Evolutionary conservation across 92 coral and sea anemone genomes (phyloP), one percentile per base, ranked within the genome.

Genomic region (Parazoanthus swiftii): DNA sequence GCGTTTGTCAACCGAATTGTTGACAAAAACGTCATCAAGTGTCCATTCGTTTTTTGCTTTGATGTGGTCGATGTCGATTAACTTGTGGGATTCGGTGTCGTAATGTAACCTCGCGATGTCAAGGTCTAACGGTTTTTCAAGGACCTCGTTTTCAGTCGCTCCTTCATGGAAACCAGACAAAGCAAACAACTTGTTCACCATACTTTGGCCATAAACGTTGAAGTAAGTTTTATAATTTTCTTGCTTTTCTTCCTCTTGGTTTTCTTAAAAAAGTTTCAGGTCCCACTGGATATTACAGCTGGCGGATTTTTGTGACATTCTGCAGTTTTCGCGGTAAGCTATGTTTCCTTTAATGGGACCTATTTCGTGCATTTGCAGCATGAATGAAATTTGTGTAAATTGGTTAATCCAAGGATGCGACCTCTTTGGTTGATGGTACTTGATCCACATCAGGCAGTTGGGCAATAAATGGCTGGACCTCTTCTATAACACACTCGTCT

Each of bases 361-460:
- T 89, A 89, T 83, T 90, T 91, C 37, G 70, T 51, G 85, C 96
- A 93, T 63, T 74, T 50, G 85, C 88, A 81, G 88, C 94, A 93
- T 79, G 91, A 83, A 42, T 76, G 76, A 94, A 82, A 83, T 78
- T 88, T 93, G 83, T 76, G 80, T 39, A 87, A 74, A 76, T 46
- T 89, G 84, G 46, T 82, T 59, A 91, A 73, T 83, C 92, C 93
- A 42, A 91, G 65, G 54, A 89, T 91, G 50, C 76, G 18, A 92
- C 36, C 70, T 93, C 94, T 91, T 89, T 92, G 36, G 85, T 56
- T 67, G 86, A 88, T 59, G 91, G 80, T 63, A 79, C 72, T 80
- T 94, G 65, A 74, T 94, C 92, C 65, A 90, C 35, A 21, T 76
- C 46, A n/a, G 73, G 89, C 71, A 80, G 90, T 35, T 92, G 90